Evolutionary conservation across 2,888 invertebrate species (phyloP).

Genomic region (Drosophila heteroneura): DNA sequence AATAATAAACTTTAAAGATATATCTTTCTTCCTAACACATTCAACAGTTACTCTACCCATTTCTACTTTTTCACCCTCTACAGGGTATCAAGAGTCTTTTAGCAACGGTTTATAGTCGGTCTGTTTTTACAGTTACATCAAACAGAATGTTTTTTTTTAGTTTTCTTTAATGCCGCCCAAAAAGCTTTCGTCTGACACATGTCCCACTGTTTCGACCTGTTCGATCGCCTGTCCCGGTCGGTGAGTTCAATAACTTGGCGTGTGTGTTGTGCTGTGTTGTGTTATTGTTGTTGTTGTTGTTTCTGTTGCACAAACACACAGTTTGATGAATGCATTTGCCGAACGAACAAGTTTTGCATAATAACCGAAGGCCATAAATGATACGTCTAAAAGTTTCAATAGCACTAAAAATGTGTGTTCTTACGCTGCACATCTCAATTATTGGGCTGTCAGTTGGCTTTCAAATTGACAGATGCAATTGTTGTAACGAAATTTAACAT

Average conservation of each 20-base stretch:
- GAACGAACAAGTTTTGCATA: conserved; percentile 80
- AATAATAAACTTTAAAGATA: not conserved
- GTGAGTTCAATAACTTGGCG: conserved; percentile 75
- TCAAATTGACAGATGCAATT: conserved; percentile 66
- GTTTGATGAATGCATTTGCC: conserved; percentile 76
- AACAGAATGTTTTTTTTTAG: conserved; percentile 27
- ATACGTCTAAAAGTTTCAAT: conserved; percentile 59
- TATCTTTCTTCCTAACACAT: not conserved
- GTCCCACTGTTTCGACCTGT: conserved; percentile 59
- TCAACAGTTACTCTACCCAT: not conserved
- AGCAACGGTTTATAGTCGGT: conserved; percentile 4
- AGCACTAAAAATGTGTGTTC: conserved; percentile 47
- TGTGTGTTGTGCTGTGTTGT: conserved; percentile 10
- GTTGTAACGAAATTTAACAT: conserved; percentile 38
- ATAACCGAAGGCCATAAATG: conserved; percentile 64
- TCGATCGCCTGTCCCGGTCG: conserved; percentile 52
- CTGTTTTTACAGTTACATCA: conserved; percentile 44
- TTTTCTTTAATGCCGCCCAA: conserved; percentile 49
- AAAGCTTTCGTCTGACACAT: conserved; percentile 66
- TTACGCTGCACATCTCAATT: conserved; percentile 58
- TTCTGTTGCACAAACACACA: conserved; percentile 6
- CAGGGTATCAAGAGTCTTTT: conserved; percentile 29
- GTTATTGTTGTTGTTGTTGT: conserved; percentile 9
- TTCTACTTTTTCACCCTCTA: not conserved
- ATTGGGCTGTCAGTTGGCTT: conserved; percentile 59